Evolutionary conservation across 2,113 vertebrate species (phyloP), one percentile per base, ranked within the genome.

Genomic region (Oryzias melastigma): DNA sequence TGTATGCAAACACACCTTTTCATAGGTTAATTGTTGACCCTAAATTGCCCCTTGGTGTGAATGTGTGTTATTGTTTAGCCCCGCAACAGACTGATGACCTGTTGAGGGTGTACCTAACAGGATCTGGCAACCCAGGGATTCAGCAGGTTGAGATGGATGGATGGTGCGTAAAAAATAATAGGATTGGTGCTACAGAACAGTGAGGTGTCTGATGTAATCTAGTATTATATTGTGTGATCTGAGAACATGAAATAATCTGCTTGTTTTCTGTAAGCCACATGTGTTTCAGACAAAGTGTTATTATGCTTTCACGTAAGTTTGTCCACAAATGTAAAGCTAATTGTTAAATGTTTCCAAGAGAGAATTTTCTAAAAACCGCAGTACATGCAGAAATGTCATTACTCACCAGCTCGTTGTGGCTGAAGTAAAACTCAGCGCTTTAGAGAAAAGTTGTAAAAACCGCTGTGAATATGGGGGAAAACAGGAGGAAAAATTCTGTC

Each of bases 381-480:
- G 47, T 16, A 19, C 24, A 55, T 25, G 5, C 71, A 48, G 54
- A 82, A 85, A 81, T 77, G 73, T 78, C 71, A 82, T 86, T 78
- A 86, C 65, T 77, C 84, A 76, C 51, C 57, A 60, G 53, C 46
- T 72, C 56, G 57, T 68, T 82, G 47, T 63, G 68, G 79, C 58
- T 75, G 51, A 73, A 35, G 58, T 58, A 44, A 81, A 81, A 68
- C 65, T 55, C 44, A 59, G 73, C 25, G 44, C 27, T 68, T 68
- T 61, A 25, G 55, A 73, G 58, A 68, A 54, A 17, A 68, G 68
- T 75, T 74, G 68, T 69, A 59, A 64, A 65, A 76, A 50, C 47
- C 77, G 52, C 58, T 53, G 65, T 72, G 74, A 76, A 66, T 71
- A 72, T 64, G 72, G 75, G 68, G 83, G 74, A 51, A n/a, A 29